Percentiles rank a stretch among this genome's conserved stretches.
phyloP scores from a whole-genome alignment of 2,113 vertebrate species.

The Puffinus mauretanicus region DNA sequence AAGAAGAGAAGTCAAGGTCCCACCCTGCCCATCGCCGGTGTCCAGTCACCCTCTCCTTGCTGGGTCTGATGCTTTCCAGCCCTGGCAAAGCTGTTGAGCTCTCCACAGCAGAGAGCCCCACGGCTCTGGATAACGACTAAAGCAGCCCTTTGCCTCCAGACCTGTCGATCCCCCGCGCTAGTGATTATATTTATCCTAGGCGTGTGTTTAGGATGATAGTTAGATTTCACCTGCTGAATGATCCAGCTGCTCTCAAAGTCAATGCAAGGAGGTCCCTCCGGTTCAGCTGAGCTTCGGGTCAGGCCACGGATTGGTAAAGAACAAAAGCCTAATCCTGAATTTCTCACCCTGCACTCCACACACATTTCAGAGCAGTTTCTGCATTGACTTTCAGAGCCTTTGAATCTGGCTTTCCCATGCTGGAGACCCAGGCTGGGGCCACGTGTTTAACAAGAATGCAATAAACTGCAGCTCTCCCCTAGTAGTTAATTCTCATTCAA shows the following conservation, averaged over 20 bases:
- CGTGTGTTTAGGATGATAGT: accelerated
- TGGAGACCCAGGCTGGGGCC: neutral
- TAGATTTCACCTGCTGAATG: neutral
- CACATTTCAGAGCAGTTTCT: neutral
- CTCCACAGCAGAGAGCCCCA: neutral
- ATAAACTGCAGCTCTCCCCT: slow-evolving; percentile 23
- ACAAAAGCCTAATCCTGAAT: neutral
- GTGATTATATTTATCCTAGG: too few species aligned
- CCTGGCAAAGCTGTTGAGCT: neutral
- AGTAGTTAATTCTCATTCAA: slow-evolving; percentile 25
- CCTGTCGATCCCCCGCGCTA: accelerated
- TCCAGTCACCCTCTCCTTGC: neutral
- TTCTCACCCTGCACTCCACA: neutral
- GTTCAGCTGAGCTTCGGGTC: neutral
- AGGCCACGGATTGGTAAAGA: neutral
- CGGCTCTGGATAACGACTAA: neutral
- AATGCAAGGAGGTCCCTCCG: neutral
- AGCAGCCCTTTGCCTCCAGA: neutral
- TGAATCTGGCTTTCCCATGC: neutral
- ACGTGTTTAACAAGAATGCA: neutral
- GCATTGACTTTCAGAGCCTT: neutral
- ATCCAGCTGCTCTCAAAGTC: neutral
- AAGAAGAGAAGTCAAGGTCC: neutral
- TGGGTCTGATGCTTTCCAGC: neutral
- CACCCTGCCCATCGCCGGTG: accelerated